These are phyloP conservation scores for Regulus satrapa DNA, from an alignment of 2,113 vertebrate genomes.

Conservation along the genomic window DNA sequence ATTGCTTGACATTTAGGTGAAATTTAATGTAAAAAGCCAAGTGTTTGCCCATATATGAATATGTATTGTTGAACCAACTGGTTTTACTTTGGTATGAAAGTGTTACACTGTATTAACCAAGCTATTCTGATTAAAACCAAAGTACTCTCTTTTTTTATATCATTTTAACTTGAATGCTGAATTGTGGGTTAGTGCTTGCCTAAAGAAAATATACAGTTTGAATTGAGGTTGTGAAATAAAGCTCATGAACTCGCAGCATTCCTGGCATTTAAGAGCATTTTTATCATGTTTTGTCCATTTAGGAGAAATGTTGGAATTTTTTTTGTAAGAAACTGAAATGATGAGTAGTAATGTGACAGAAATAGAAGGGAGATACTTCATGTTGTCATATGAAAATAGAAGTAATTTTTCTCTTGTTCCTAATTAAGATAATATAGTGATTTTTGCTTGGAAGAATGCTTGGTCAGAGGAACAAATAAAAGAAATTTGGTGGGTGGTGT, in stretches of 20 bases:
- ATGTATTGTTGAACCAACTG: background rate
- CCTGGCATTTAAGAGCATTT: background rate
- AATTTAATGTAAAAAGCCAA: background rate
- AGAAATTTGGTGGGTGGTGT: background rate
- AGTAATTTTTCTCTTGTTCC: background rate
- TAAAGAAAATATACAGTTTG: background rate
- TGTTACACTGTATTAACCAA: background rate
- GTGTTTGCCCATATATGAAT: background rate
- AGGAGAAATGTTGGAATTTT: background rate
- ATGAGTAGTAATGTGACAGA: background rate
- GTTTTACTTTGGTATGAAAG: background rate
- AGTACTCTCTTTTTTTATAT: background rate
- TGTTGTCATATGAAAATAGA: background rate
- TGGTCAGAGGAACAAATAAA: background rate
- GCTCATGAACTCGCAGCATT: background rate
- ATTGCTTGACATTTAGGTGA: background rate
- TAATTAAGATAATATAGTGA: background rate
- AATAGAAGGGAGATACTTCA: background rate
- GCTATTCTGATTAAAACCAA: background rate
- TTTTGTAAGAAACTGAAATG: background rate
- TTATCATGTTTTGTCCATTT: background rate
- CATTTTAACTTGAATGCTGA: background rate
- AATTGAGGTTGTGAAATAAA: background rate
- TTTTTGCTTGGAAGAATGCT: constrained; percentile 30
- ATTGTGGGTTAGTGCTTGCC: background rate